Base-by-base conservation (phyloP, 2,113 vertebrate genomes). In the Ascaphus truei region DNA sequence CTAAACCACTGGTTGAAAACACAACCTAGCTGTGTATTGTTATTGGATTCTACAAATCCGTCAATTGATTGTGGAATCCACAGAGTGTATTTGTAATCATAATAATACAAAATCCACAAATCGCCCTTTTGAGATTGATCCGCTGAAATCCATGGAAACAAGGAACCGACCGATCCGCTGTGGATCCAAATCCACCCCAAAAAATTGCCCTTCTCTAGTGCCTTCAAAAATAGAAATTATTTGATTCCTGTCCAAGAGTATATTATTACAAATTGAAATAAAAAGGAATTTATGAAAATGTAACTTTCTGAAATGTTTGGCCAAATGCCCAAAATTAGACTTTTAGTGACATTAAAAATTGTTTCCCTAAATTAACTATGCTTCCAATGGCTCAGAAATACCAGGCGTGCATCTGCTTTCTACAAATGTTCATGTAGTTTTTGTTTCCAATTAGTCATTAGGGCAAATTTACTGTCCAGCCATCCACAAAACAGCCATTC, bases 151-250 rank as follows among this genome's bases (percentile, higher is more conserved):
- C n/a, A n/a, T n/a, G n/a, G n/a, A n/a, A n/a, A n/a, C n/a, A n/a
- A n/a, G n/a, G n/a, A n/a, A n/a, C n/a, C n/a, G n/a, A n/a, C n/a
- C n/a, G n/a, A n/a, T n/a, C n/a, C n/a, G n/a, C n/a, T n/a, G n/a
- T n/a, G n/a, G n/a, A n/a, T n/a, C n/a, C n/a, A n/a, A n/a, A n/a
- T n/a, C n/a, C n/a, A n/a, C n/a, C n/a, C n/a, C n/a, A n/a, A n/a
- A n/a, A n/a, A n/a, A n/a, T n/a, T n/a, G n/a, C n/a, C n/a, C n/a
- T n/a, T n/a, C n/a, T n/a, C n/a, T n/a, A n/a, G n/a, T n/a, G n/a
- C n/a, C n/a, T 66, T 55, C 75, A 73, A 68, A 71, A n/a, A n/a
- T n/a, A n/a, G n/a, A 29, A 25, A 5, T 52, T 3, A 27, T 52
- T 50, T 26, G 25, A 52, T 27, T 15, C 23, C 26, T 7, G 2